A percentile compares a stretch with the other conserved stretches of the same genome.
Evolutionary conservation across 2,113 vertebrate genomes (phyloP).

Genomic region (Athene cunicularia): DNA sequence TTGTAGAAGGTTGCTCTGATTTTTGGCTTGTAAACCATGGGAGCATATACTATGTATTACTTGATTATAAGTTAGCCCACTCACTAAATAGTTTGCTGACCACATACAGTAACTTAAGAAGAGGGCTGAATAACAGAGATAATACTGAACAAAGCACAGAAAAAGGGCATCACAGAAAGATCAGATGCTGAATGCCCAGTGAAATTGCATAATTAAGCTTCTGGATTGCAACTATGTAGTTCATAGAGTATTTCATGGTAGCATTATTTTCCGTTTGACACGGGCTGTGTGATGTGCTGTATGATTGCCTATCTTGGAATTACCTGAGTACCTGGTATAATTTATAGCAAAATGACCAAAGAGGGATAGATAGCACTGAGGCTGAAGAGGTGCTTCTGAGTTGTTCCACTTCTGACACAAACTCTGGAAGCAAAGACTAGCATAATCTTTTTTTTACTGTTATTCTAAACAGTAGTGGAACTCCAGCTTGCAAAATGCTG

Average conservation of each 20-base stretch:
- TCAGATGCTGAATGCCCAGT: background rate
- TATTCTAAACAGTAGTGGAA: background rate
- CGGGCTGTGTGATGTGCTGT: background rate
- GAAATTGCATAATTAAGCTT: background rate
- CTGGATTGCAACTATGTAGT: background rate
- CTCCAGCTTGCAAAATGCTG: background rate
- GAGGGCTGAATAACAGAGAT: slow-evolving; percentile 14
- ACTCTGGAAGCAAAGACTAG: background rate
- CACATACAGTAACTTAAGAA: slow-evolving; percentile 28
- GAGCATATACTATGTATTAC: slow-evolving; percentile 27
- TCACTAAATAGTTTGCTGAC: slow-evolving; percentile 55
- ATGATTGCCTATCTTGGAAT: background rate
- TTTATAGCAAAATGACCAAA: background rate
- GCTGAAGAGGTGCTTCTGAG: background rate
- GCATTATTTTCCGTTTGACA: background rate
- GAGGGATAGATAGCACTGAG: background rate
- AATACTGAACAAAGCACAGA: background rate
- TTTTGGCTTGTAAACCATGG: slow-evolving; percentile 48
- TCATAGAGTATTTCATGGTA: background rate
- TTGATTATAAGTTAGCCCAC: slow-evolving; percentile 56
- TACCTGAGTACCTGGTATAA: background rate
- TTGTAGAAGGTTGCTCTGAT: slow-evolving; percentile 24
- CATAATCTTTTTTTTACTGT: background rate
- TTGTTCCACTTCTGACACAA: background rate
- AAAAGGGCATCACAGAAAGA: background rate